Conservation (phyloP, 1,140 invertebrate species). For the Hydropsyche tenuis region DNA sequence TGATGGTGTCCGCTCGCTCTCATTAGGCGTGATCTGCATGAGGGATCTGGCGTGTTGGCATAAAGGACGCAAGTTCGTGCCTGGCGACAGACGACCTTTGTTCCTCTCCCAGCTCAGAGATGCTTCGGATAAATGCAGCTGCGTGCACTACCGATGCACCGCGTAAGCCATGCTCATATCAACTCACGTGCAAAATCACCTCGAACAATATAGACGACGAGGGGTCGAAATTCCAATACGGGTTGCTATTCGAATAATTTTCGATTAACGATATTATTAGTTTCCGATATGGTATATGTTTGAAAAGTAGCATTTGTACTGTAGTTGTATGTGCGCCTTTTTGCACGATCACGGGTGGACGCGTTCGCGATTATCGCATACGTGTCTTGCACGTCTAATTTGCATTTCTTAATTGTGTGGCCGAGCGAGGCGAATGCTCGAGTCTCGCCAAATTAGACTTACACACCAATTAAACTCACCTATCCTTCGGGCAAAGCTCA, state of each 20-base stretch:
- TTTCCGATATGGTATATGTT: background rate
- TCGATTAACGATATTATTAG: background rate
- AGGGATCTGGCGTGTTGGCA: conserved; percentile 26
- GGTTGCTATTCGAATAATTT: background rate
- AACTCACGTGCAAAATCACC: too few species aligned
- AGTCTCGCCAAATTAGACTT: too few species aligned
- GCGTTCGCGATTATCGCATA: conserved; percentile 24
- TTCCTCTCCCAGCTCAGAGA: conserved; percentile 4
- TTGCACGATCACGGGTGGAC: conserved; percentile 9
- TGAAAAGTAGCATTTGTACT: background rate
- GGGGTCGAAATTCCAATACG: too few species aligned
- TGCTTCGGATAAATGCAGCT: conserved; percentile 15
- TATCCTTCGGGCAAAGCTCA: too few species aligned
- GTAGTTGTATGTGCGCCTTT: background rate
- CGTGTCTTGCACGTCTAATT: conserved; percentile 29
- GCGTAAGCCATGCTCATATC: background rate
- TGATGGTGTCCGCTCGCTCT: background rate
- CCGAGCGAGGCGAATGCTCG: background rate
- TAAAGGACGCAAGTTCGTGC: conserved; percentile 34
- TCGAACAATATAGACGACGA: too few species aligned
- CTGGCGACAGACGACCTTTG: conserved; percentile 30
- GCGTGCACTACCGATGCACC: conserved; percentile 18
- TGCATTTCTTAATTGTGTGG: conserved; percentile 34
- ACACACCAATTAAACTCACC: too few species aligned
- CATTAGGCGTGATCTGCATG: conserved; percentile 37